These are phyloP conservation scores for Zoroaster sp. DNA, from an alignment of 53 echinoderm and acorn worm genomes.

Conservation along the genomic window DNA sequence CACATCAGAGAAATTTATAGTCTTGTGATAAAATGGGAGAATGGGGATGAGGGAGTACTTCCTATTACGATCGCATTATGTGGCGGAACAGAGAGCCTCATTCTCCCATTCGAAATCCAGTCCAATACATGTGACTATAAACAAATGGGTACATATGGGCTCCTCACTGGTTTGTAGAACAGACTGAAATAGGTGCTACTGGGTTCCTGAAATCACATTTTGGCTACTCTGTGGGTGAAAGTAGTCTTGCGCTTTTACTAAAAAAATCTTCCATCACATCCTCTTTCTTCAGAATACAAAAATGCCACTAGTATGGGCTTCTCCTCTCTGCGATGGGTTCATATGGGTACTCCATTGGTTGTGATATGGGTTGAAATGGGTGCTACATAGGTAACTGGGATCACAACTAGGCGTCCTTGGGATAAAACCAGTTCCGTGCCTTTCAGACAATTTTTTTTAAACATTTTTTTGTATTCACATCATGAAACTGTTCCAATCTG, in stretches of 20 bases:
- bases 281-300: neutral
- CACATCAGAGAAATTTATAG: slow-evolving; percentile 49
- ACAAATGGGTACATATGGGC: neutral
- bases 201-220: neutral
- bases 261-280: neutral
- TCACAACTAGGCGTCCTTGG: neutral
- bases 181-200: neutral
- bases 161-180: neutral
- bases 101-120: neutral
- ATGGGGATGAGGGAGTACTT: neutral
- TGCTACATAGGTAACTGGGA: neutral
- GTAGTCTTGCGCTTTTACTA: neutral
- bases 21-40: slow-evolving; percentile 18
- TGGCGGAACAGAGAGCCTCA: neutral
- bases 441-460: slow-evolving; percentile 13
- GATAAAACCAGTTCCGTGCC: slow-evolving; percentile 22
- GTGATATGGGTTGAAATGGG: neutral
- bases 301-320: neutral
- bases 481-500: neutral
- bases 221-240: neutral
- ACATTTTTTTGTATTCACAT: neutral
- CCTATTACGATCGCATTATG: neutral
- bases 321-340: neutral
- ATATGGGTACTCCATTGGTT: neutral
- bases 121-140: too few species aligned